Conservation (phyloP, 2,113 vertebrate species). For the Mystacornis crossleyi region DNA sequence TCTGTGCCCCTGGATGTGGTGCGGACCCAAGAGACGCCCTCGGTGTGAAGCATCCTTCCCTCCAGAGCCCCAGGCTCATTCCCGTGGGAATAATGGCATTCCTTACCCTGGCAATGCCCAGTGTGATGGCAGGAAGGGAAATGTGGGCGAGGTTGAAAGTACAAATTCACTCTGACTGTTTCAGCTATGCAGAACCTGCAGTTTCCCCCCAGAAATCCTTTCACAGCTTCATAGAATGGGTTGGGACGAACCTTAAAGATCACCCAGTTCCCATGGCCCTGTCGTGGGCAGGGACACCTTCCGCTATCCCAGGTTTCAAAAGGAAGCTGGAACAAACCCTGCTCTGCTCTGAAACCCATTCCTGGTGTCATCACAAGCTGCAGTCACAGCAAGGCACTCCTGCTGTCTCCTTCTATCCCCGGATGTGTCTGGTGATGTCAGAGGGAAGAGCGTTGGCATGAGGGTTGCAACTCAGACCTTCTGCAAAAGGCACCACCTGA, state of each 20-base stretch:
- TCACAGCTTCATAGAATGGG: neutral
- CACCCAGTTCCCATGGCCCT: neutral
- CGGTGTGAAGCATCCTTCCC: neutral
- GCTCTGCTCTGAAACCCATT: neutral
- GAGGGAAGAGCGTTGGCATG: fast-evolving
- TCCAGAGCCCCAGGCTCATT: neutral
- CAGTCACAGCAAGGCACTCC: neutral
- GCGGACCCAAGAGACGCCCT: neutral
- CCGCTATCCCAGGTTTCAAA: neutral
- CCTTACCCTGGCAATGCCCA: neutral
- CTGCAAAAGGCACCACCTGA: neutral
- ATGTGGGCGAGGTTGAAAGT: neutral
- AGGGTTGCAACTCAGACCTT: neutral
- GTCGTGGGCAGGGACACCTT: neutral
- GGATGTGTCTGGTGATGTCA: neutral
- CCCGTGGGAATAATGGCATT: fast-evolving
- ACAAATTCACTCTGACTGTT: neutral
- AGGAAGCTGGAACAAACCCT: neutral
- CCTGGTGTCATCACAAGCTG: neutral
- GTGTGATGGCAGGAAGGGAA: fast-evolving
- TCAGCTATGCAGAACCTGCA: neutral
- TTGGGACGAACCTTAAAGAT: neutral
- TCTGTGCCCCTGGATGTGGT: fast-evolving
- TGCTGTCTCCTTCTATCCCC: fast-evolving
- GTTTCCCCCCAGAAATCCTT: fast-evolving